Conservation (phyloP, 1,140 invertebrate species). For the Chironomus tepperi region DNA sequence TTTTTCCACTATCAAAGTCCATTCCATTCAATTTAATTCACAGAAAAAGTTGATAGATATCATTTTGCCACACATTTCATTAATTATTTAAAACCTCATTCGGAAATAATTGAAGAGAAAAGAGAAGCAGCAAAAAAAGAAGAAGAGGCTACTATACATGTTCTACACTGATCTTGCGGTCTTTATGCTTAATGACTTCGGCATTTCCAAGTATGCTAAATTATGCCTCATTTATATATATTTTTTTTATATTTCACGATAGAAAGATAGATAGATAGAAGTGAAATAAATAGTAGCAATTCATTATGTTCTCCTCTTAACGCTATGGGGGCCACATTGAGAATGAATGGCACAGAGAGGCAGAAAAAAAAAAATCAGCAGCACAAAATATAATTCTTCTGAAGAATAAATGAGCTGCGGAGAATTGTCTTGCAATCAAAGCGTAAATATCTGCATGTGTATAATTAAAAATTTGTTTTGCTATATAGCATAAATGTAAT, state of each 20-base stretch:
- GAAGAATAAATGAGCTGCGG: background rate
- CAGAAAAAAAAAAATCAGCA: background rate
- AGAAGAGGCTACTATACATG: no score
- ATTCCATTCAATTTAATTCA: no score
- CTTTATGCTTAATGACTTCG: background rate
- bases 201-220: conserved; percentile 12
- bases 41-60: no score
- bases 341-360: no score
- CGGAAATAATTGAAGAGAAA: no score
- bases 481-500: conserved; percentile 4
- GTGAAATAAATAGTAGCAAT: conserved; percentile 6
- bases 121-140: no score
- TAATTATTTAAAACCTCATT: background rate
- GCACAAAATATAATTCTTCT: background rate
- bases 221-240: background rate
- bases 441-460: conserved; percentile 11
- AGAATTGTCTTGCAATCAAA: conserved; percentile 8
- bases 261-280: conserved; percentile 5
- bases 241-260: background rate
- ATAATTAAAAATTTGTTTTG: conserved; percentile 9
- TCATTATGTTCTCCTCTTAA: background rate
- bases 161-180: background rate
- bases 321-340: background rate
- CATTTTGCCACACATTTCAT: background rate
- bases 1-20: no score